Conservation (phyloP, 2,888 invertebrate species). For the Hecatera dysodea region DNA sequence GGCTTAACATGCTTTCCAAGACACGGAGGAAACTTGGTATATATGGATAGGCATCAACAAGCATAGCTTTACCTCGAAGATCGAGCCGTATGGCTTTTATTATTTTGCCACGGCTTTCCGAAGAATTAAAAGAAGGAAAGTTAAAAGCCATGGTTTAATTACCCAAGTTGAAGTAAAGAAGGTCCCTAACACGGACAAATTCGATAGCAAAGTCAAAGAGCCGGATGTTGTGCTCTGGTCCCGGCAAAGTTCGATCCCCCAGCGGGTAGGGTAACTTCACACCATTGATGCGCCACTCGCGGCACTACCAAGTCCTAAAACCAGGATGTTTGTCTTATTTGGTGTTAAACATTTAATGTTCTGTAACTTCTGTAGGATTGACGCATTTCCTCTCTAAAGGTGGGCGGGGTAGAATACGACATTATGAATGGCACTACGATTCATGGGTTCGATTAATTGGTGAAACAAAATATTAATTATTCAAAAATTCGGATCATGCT, state of each 20-base stretch:
- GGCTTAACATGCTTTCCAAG: too few species aligned
- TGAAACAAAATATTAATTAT: too few species aligned
- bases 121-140: too few species aligned
- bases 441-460: neutral
- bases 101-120: too few species aligned
- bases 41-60: too few species aligned
- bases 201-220: neutral
- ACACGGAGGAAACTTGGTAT: too few species aligned
- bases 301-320: neutral
- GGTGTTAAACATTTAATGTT: neutral
- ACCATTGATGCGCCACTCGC: neutral
- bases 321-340: conserved; percentile 10
- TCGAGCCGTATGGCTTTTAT: too few species aligned
- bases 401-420: neutral
- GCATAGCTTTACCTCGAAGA: too few species aligned
- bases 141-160: neutral
- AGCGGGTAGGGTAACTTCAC: neutral
- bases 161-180: neutral
- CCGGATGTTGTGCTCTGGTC: conserved; percentile 5
- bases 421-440: neutral
- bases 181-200: neutral
- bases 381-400: neutral
- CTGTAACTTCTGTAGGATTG: neutral
- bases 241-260: neutral
- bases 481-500: too few species aligned